These are phyloP conservation scores for Pao palembangensis DNA, from an alignment of 2,113 vertebrate species.

Conservation along the genomic window DNA sequence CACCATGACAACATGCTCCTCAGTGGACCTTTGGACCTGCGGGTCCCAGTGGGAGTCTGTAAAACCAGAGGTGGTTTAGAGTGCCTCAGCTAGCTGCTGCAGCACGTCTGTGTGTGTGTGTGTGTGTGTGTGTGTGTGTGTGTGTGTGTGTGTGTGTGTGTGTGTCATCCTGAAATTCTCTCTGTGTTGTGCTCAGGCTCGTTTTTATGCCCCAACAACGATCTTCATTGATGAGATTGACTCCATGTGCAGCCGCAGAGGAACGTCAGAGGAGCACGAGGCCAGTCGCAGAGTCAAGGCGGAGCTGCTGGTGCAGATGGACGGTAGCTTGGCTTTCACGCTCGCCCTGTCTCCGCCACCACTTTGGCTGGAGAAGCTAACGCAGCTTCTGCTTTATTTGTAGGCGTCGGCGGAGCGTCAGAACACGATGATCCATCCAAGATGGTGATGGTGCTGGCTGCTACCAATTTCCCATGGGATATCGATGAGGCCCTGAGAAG, in stretches of 20 bases:
- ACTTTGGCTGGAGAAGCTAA: too few relatives aligned
- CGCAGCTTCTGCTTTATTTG: too few relatives aligned
- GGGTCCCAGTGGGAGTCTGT: too few relatives aligned
- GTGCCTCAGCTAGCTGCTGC: too few relatives aligned
- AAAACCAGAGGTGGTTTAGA: too few relatives aligned
- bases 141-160: not conserved
- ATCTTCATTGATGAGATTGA: conserved; percentile 99
- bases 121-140: too few relatives aligned
- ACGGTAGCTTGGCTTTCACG: conserved; percentile 73
- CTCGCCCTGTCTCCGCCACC: not conserved
- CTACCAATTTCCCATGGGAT: conserved; percentile 99
- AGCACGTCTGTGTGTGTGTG: too few relatives aligned
- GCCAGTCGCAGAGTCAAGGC: conserved; percentile 95
- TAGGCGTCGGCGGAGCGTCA: conserved; percentile 91
- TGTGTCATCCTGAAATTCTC: not conserved
- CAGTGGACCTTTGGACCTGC: too few relatives aligned
- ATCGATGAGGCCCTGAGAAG: conserved; percentile 95
- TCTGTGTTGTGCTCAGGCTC: conserved; percentile 78
- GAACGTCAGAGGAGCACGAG: conserved; percentile 95
- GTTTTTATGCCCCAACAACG: conserved; percentile 95
- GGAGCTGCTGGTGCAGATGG: conserved; percentile 97
- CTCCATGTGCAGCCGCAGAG: conserved; percentile 96
- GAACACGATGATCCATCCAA: conserved; percentile 95
- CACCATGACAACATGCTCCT: too few relatives aligned
- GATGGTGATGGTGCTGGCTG: conserved; percentile 99